Evolutionary conservation across 2,113 vertebrate species (phyloP).

Genomic region (Equus quagga): DNA sequence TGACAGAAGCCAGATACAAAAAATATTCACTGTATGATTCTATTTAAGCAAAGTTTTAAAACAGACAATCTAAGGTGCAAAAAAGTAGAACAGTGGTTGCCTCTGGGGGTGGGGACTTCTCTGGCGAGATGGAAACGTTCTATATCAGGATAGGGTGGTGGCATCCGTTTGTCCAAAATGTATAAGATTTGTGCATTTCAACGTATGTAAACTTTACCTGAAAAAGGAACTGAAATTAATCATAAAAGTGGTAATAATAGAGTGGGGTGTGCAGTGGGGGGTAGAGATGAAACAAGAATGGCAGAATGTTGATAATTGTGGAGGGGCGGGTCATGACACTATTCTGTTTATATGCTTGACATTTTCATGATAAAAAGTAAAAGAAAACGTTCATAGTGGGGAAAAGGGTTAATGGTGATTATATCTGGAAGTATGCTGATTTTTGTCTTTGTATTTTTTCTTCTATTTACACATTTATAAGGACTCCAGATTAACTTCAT

Average conservation of each 20-base stretch:
- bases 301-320: neutral
- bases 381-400: neutral
- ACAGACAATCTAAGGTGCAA: neutral
- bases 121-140: neutral
- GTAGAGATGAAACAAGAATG: neutral
- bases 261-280: neutral
- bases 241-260: neutral
- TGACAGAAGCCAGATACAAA: conserved; percentile 36
- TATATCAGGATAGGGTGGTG: neutral
- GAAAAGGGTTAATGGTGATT: neutral
- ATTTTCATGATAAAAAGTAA: neutral
- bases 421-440: neutral
- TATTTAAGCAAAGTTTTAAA: conserved; percentile 12
- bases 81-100: neutral
- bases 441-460: neutral
- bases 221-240: neutral
- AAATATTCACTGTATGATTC: neutral
- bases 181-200: neutral
- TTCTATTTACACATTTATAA: conserved; percentile 1
- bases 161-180: neutral
- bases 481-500: neutral
- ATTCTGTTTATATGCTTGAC: neutral
- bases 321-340: neutral
- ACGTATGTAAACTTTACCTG: neutral
- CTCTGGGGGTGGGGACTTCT: neutral